Percentiles rank a stretch among this genome's conserved stretches.
Evolutionary conservation across 1,140 invertebrate genomes (phyloP).

Genomic region (Oreohelix idahoensis): DNA sequence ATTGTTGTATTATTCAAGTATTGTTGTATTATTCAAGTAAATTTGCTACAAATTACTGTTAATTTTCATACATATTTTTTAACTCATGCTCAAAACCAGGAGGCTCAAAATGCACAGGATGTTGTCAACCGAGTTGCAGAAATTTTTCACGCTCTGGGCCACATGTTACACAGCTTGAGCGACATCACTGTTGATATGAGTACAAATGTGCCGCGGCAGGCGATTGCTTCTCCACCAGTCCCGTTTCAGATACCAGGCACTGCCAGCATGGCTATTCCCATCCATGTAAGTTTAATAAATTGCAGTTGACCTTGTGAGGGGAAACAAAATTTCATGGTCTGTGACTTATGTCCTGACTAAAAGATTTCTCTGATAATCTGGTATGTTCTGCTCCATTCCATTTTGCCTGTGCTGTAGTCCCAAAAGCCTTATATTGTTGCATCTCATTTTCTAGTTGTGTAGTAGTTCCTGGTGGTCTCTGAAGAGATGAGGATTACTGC

Average conservation of each 20-base stretch:
- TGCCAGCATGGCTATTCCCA: conserved; percentile 32
- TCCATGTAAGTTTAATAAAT: conserved; percentile 17
- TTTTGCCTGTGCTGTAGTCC: too few relatives aligned
- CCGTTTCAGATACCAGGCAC: conserved; percentile 18
- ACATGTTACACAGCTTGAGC: conserved; percentile 89
- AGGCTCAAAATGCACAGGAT: conserved; percentile 73
- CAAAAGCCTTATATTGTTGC: too few relatives aligned
- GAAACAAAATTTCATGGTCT: too few relatives aligned
- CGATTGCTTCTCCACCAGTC: background rate
- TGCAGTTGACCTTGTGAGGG: too few relatives aligned
- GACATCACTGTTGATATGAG: conserved; percentile 85
- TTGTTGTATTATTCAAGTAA: too few relatives aligned
- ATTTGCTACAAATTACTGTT: background rate
- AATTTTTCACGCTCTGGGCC: conserved; percentile 86
- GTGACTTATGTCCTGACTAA: too few relatives aligned
- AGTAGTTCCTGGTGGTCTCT: too few relatives aligned
- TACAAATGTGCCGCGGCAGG: conserved; percentile 79
- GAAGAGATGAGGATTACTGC: too few relatives aligned
- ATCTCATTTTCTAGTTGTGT: too few relatives aligned
- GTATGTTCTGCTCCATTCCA: too few relatives aligned
- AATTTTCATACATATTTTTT: background rate
- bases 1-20: too few relatives aligned
- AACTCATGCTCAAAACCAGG: conserved; percentile 42
- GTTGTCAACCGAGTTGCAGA: conserved; percentile 83
- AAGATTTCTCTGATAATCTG: too few relatives aligned